Conservation (phyloP, 2,797 vertebrate genomes). For the Acridotheres tristis region DNA sequence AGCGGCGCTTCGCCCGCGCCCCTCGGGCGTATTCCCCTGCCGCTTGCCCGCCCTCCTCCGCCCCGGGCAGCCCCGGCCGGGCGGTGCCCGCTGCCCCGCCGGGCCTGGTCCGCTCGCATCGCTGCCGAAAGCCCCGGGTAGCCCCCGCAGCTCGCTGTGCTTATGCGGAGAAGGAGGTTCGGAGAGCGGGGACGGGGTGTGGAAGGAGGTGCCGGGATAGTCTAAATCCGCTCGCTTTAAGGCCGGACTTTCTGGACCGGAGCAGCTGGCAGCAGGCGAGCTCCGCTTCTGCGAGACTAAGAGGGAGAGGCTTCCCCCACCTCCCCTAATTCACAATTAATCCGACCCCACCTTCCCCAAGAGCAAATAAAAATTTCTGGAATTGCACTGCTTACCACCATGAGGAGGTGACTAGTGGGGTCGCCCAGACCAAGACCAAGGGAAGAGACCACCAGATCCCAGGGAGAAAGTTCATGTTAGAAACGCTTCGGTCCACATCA, state of each 20-base stretch:
- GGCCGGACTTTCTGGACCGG: neutral
- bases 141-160: neutral
- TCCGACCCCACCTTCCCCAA: conserved; percentile 54
- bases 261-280: neutral
- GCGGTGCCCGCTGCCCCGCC: neutral
- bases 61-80: neutral
- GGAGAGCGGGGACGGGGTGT: neutral
- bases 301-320: neutral
- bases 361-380: conserved; percentile 56
- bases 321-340: neutral
- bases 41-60: neutral
- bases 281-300: neutral
- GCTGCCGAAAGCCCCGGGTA: neutral
- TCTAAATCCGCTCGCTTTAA: neutral
- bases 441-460: conserved; percentile 89
- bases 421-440: conserved; percentile 84
- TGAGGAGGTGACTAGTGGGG: conserved; percentile 87
- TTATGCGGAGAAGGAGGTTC: neutral
- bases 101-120: no score
- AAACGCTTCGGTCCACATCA: conserved; percentile 76
- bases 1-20: neutral
- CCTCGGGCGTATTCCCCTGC: neutral
- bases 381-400: conserved; percentile 89
- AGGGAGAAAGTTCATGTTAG: conserved; percentile 92
- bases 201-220: neutral